Conservation (phyloP, 2,113 vertebrate genomes). For the Rhineura floridana region DNA sequence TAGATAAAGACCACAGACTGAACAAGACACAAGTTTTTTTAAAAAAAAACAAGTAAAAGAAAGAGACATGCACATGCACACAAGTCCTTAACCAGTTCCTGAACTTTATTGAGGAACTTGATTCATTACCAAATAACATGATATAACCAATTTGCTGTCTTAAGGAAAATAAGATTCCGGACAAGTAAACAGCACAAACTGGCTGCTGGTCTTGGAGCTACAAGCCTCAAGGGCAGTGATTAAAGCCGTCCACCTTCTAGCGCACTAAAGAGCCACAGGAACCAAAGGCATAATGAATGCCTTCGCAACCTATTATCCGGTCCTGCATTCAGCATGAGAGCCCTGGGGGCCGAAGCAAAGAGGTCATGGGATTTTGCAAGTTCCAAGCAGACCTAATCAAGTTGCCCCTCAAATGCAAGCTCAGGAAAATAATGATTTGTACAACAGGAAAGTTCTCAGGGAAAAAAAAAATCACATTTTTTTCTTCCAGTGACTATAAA, state of each 20-base stretch:
- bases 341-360: conserved; percentile 46
- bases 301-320: conserved; percentile 66
- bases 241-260: conserved; percentile 53
- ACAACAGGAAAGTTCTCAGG: conserved; percentile 37
- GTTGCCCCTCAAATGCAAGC: conserved; percentile 39
- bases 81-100: background rate
- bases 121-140: conserved; percentile 26
- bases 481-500: conserved; percentile 30
- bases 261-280: conserved; percentile 56
- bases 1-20: conserved; percentile 24
- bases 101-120: conserved; percentile 41
- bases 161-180: conserved; percentile 42
- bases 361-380: conserved; percentile 53
- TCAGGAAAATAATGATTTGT: conserved; percentile 53
- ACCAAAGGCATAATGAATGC: conserved; percentile 59
- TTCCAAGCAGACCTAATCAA: conserved; percentile 56
- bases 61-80: background rate
- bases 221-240: conserved; percentile 59
- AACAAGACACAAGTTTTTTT: background rate
- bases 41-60: background rate
- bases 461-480: conserved; percentile 35
- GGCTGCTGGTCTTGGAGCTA: conserved; percentile 61
- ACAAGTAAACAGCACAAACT: conserved; percentile 23
- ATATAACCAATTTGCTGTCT: conserved; percentile 52
- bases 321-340: conserved; percentile 54